Base-by-base conservation (phyloP, 2,113 vertebrate species). In the Sinocyclocheilus rhinocerous region DNA sequence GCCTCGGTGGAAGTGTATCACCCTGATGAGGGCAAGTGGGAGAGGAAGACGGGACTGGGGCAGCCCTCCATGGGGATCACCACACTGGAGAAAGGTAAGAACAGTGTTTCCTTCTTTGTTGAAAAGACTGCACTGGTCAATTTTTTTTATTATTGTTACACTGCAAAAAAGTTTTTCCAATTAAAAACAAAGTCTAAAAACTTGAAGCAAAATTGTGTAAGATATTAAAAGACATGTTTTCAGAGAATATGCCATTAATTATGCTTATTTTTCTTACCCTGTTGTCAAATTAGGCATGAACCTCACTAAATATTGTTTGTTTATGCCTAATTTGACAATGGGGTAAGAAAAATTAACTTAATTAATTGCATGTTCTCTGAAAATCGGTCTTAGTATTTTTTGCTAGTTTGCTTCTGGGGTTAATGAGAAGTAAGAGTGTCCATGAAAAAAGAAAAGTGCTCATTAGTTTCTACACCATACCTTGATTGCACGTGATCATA, bases 61-160 rank as follows among this genome's bases (percentile, higher is more conserved):
- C 97, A 98, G 92, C 94, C 97, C 0, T 97, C 97, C 84, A 99
- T 99, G 98, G 98, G 98, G 39, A 95, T 98, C 92, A 96, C 97
- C 0, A 94, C 95, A 0, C 88, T 97, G 87, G 96, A 97, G 93
- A 97, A 95, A 98, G 98, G 98, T 99, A 95, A 94, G 97, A 88
- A 39, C 77, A n/a, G 5, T 16, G 26, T 8, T 70, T 75, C 39
- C 15, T 52, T 73, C 8, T 86, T 57, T 70, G 13, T 72, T 84
- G 36, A 42, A 22, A 39, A 10, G 69, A 39, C 20, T 22, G 10
- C 11, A 72, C 36, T 42, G 5, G 69, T 72, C 69, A 72, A 39
- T 48, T 8, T 36, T 2, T 75, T 4, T 16, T 2, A 24, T 45
- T 15, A 7, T 55, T 9, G 50, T 86, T 36, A 29, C 82, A 88